A percentile compares a stretch with the other conserved stretches of the same genome.
Evolutionary conservation across 2,888 invertebrate genomes (phyloP).

Genomic region (Hyposoter dolosus): DNA sequence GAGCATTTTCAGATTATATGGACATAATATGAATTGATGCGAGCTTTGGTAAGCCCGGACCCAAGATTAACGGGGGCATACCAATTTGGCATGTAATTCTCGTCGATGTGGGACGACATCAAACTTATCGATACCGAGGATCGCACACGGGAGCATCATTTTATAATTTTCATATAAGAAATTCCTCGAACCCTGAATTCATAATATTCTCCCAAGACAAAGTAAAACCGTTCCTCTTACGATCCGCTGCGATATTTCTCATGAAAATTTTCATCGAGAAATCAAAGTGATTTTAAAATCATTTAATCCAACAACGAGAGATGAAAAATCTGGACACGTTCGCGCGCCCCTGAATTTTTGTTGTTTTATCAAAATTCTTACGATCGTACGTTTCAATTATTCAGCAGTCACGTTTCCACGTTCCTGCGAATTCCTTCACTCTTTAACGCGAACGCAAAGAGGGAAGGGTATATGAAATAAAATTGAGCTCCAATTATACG

Average conservation of each 20-base stretch:
- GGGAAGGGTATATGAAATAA: slow-evolving; percentile 15
- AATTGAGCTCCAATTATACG: slow-evolving; percentile 28
- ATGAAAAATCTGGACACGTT: neutral
- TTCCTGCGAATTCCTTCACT: slow-evolving; percentile 13
- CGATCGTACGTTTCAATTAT: neutral
- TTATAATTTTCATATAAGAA: slow-evolving; percentile 66
- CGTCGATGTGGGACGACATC: slow-evolving; percentile 46
- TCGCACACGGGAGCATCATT: slow-evolving; percentile 53
- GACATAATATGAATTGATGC: slow-evolving; percentile 37
- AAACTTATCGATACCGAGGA: slow-evolving; percentile 65
- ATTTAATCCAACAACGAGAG: neutral
- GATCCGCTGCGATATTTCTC: neutral
- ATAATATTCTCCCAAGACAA: slow-evolving; percentile 57
- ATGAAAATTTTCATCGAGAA: neutral
- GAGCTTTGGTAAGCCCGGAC: slow-evolving; percentile 33
- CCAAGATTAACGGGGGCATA: slow-evolving; percentile 60
- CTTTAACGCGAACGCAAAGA: neutral
- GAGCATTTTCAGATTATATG: slow-evolving; percentile 1
- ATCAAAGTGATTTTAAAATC: neutral
- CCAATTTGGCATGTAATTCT: slow-evolving; percentile 65
- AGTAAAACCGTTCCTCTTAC: slow-evolving; percentile 6
- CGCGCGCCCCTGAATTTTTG: neutral
- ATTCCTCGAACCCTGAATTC: slow-evolving; percentile 59
- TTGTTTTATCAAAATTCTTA: neutral
- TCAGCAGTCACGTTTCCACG: neutral